Evolutionary conservation across 1,140 invertebrate genomes (phyloP).

Genomic region (Achroia grisella): DNA sequence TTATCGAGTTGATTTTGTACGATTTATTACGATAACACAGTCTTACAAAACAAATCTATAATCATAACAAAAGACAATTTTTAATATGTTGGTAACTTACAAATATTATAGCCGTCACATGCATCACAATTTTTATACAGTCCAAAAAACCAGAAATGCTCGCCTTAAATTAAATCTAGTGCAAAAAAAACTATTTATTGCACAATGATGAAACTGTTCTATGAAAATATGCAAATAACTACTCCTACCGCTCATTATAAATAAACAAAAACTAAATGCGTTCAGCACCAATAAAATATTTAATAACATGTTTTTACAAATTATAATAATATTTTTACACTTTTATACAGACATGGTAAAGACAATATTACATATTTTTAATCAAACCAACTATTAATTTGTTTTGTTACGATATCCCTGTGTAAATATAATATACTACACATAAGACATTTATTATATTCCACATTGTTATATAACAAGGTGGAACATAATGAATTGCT

Average conservation of each 20-base stretch:
- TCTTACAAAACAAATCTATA: slow-evolving; percentile 61
- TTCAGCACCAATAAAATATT: slow-evolving; percentile 43
- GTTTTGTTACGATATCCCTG: no score
- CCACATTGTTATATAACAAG: no score
- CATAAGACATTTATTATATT: no score
- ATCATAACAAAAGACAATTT: slow-evolving; percentile 57
- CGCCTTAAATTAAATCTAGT: not conserved
- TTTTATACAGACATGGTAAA: slow-evolving; percentile 47
- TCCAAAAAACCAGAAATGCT: slow-evolving; percentile 13
- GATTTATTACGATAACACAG: slow-evolving; percentile 68
- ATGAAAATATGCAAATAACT: not conserved
- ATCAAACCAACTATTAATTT: no score
- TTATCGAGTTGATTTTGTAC: slow-evolving; percentile 44
- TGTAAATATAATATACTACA: no score
- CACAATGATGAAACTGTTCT: slow-evolving; percentile 1
- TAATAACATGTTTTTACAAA: slow-evolving; percentile 37
- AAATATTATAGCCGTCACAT: slow-evolving; percentile 29
- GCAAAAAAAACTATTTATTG: not conserved
- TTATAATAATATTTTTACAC: slow-evolving; percentile 50
- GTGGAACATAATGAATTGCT: no score
- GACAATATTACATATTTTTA: no score
- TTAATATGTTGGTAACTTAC: slow-evolving; percentile 62
- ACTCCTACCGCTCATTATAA: not conserved
- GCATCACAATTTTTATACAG: slow-evolving; percentile 49
- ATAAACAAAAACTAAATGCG: slow-evolving; percentile 38